These are phyloP conservation scores for Eupristina koningsbergeri DNA, from an alignment of 1,140 invertebrate genomes.

Conservation along the genomic window DNA sequence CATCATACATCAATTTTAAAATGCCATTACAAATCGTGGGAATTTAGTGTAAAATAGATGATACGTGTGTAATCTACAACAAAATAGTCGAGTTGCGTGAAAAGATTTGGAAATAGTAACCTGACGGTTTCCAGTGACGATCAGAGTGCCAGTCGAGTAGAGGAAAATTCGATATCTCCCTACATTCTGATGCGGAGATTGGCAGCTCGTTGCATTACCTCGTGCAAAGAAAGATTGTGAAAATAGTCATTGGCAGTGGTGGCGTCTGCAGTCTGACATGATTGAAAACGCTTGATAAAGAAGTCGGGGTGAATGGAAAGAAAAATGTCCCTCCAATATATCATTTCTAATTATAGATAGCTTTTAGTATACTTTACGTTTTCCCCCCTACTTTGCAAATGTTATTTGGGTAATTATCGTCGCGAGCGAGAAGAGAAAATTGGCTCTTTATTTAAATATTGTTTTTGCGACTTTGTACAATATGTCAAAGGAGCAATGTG, in stretches of 20 bases:
- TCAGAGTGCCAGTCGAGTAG: neutral
- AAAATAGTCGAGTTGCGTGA: neutral
- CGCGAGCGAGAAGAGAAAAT: no score
- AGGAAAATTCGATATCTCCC: conserved; percentile 37
- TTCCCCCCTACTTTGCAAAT: no score
- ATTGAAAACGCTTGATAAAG: neutral
- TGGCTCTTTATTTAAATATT: no score
- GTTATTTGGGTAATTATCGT: no score
- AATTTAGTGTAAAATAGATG: neutral
- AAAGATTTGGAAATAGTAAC: neutral
- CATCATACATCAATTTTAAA: neutral
- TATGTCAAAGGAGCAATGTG: no score
- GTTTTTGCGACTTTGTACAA: no score
- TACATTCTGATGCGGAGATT: conserved; percentile 18
- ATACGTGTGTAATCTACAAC: neutral
- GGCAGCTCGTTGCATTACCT: conserved; percentile 30
- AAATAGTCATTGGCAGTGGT: neutral
- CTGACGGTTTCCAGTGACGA: neutral
- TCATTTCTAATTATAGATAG: no score
- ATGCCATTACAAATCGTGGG: neutral
- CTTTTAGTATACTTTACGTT: no score
- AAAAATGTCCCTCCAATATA: neutral
- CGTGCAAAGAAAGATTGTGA: neutral
- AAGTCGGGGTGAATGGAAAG: neutral
- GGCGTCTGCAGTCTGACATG: neutral